Evolutionary conservation across 2,888 invertebrate genomes (phyloP).

Genomic region (Papilio gigon): DNA sequence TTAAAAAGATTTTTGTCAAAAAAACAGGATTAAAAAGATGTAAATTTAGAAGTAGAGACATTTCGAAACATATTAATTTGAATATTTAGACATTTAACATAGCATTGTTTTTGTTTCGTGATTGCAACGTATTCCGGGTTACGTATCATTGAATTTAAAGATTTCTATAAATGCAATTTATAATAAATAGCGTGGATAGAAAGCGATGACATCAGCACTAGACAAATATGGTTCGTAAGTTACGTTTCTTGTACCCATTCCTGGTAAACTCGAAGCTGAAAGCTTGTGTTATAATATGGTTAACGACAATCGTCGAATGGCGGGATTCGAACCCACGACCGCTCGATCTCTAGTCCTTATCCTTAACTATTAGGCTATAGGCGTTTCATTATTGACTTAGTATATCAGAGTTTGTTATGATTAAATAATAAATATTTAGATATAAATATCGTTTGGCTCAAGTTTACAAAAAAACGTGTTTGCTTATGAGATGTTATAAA

Average conservation of each 20-base stretch:
- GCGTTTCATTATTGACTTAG: no score
- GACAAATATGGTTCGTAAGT: conserved; percentile 1
- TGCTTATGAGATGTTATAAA: conserved; percentile 33
- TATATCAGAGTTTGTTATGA: background rate
- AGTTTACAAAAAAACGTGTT: conserved; percentile 12
- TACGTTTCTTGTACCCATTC: no score
- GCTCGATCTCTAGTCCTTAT: no score
- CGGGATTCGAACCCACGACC: no score
- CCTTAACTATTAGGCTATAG: no score
- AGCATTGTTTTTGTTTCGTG: no score
- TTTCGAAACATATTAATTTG: no score
- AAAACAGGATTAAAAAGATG: no score
- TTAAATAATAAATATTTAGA: background rate
- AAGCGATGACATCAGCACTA: conserved; percentile 2
- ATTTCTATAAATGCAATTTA: background rate
- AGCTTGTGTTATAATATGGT: no score
- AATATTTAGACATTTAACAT: background rate
- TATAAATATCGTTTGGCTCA: background rate
- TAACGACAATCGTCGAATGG: no score
- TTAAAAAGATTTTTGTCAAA: background rate
- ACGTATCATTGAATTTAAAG: background rate
- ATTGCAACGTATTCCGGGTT: background rate
- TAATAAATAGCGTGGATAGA: background rate
- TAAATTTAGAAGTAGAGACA: no score
- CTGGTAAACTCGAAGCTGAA: no score